A percentile compares a stretch with the other conserved stretches of the same genome.
phyloP scores from a whole-genome alignment of 30 jellyfish, hydroid and myxozoan species.

The Hydra vulgaris region DNA sequence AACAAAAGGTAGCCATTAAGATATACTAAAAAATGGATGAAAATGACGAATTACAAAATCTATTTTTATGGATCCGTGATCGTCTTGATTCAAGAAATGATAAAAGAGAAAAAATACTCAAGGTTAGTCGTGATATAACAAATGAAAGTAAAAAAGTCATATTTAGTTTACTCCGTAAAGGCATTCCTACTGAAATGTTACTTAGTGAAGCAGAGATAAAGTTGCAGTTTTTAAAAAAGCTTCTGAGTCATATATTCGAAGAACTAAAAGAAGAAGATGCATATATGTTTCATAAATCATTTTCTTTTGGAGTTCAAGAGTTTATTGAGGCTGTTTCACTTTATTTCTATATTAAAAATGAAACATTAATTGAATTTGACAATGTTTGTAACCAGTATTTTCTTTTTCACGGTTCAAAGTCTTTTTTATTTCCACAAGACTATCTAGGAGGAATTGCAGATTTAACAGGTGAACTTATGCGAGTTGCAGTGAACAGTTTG shows the following conservation, averaged over 20 bases:
- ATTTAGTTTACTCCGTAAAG: conserved; percentile 44
- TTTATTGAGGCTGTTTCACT: conserved; percentile 73
- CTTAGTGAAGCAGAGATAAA: conserved; percentile 38
- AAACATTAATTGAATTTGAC: conserved; percentile 34
- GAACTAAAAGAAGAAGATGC: conserved; percentile 56
- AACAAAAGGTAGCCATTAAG: too few species aligned
- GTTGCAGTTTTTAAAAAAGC: conserved; percentile 15
- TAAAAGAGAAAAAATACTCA: conserved; percentile 53
- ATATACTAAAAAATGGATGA: background rate
- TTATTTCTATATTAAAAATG: conserved; percentile 33
- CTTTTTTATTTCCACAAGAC: conserved; percentile 41
- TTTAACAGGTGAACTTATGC: conserved; percentile 88
- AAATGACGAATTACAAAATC: background rate
- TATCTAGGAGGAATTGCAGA: conserved; percentile 82
- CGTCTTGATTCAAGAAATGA: conserved; percentile 58
- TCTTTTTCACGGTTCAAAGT: conserved; percentile 2
- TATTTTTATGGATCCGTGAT: conserved; percentile 27
- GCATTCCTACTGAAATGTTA: conserved; percentile 23
- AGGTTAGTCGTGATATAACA: conserved; percentile 64
- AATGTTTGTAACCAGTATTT: conserved; percentile 29
- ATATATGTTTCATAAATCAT: conserved; percentile 46
- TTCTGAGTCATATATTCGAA: conserved; percentile 26
- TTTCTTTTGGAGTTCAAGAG: conserved; percentile 73
- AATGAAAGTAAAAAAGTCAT: conserved; percentile 53
- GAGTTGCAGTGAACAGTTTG: conserved; percentile 46